Conservation (phyloP, 1,140 invertebrate species). For the Choristoneura fumiferana region DNA sequence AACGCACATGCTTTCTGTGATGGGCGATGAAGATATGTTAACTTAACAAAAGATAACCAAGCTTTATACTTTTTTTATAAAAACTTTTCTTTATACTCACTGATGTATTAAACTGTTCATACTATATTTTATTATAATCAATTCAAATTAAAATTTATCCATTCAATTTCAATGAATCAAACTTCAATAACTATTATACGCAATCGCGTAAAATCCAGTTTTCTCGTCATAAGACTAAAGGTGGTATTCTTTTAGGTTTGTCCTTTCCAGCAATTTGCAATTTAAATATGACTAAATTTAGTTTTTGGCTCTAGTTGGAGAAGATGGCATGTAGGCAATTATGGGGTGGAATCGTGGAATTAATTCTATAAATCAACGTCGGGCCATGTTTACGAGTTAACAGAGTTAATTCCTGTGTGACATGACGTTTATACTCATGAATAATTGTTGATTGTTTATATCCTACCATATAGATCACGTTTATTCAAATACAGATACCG, state of each 20-base stretch:
- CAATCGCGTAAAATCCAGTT: no score
- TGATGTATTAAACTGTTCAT: no score
- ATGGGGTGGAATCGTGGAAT: constrained; percentile 59
- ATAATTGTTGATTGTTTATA: constrained; percentile 62
- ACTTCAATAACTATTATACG: no score
- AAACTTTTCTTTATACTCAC: no score
- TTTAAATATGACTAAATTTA: background rate
- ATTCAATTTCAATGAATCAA: no score
- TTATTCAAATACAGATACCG: constrained; percentile 5
- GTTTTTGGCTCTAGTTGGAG: constrained; percentile 13
- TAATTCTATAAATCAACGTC: constrained; percentile 74
- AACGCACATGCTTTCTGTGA: no score
- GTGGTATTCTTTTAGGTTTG: constrained; percentile 27
- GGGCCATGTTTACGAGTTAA: constrained; percentile 73
- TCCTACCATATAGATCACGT: constrained; percentile 22
- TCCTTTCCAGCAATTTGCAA: no score
- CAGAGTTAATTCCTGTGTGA: constrained; percentile 72
- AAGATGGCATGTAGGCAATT: constrained; percentile 26
- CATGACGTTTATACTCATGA: constrained; percentile 74
- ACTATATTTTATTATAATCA: no score
- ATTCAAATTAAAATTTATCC: no score
- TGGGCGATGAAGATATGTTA: no score
- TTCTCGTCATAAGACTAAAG: background rate
- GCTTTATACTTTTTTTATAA: no score
- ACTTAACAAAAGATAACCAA: no score